Evolutionary conservation across 2,888 invertebrate species (phyloP).

Genomic region (Horisme vitalbata): DNA sequence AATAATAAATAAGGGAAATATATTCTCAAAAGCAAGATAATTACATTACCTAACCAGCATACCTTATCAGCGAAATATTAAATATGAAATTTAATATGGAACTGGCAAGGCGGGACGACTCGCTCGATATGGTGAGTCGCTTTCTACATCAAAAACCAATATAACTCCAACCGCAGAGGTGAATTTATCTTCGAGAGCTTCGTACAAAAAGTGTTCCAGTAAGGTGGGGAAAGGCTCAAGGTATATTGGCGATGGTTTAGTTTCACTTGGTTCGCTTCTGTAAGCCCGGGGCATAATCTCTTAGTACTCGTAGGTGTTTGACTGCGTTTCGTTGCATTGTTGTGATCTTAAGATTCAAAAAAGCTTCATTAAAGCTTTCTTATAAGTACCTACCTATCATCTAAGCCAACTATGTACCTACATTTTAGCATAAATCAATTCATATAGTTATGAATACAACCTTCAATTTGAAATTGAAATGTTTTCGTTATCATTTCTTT

Average conservation of each 20-base stretch:
- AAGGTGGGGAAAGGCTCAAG: constrained; percentile 38
- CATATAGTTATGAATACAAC: too few species aligned
- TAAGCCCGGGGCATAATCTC: constrained; percentile 58
- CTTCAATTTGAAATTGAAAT: too few species aligned
- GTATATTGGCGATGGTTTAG: constrained; percentile 43
- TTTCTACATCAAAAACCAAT: constrained; percentile 59
- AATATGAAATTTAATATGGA: constrained; percentile 58
- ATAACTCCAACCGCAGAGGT: constrained; percentile 40
- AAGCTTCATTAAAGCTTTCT: background rate
- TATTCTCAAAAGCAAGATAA: too few species aligned
- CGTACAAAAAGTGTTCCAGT: background rate
- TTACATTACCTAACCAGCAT: constrained; percentile 13
- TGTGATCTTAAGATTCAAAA: constrained; percentile 35
- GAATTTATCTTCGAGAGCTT: constrained; percentile 6
- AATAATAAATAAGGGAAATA: too few species aligned
- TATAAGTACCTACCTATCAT: too few species aligned
- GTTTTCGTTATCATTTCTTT: too few species aligned
- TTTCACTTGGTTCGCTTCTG: constrained; percentile 69
- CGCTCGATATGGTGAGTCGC: constrained; percentile 66
- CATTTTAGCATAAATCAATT: too few species aligned
- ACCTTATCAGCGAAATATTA: constrained; percentile 41
- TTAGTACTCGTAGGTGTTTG: constrained; percentile 57
- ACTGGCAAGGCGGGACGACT: constrained; percentile 43
- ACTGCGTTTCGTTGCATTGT: constrained; percentile 50
- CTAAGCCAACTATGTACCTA: too few species aligned